Base-by-base conservation (phyloP, 2,888 invertebrate species). In the Cistogaster globosa region DNA sequence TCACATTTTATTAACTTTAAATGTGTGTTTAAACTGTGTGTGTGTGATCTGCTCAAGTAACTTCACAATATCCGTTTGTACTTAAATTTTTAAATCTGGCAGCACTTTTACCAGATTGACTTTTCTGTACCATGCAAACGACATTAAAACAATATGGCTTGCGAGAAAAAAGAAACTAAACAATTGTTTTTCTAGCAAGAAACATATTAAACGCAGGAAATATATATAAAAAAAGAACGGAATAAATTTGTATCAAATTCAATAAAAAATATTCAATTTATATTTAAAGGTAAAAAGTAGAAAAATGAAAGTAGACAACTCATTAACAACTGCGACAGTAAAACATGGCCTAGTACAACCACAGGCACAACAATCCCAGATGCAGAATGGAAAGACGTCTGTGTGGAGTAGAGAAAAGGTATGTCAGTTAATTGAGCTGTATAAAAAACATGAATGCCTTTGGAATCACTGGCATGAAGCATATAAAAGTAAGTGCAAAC, bases 71-170 rank as follows among this genome's bases (percentile, higher is more conserved):
- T 18, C 55, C 42, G 12, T 42, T 42, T 42, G 0, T 42, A 12
- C 42, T 12, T 42, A 11, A 7, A 8, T 42, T 57, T 26, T 16
- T 26, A 2, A 99, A 99, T 57, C 79, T 81, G 81, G 81, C 68
- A 81, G 62, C 62, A 8, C 51, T 16, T 42, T 32, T 72, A 9
- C 0, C 45, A 48, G 1, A 48, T 16, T 16, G 45, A 51, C n/a
- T 69, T 53, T 68, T 74, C 16, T 78, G 0, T 84, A 53, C 32
- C 84, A 81, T 81, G 84, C 78, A 55, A 85, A 38, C 71, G 45
- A 55, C 57, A 72, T 11, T 57, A 20, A 60, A 76, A 67, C 53
- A 71, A 75, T 62, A 74, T 84, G 74, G 67, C 77, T 62, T 85
- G 84, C 62, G 77, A 85, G 71, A 81, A 8, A 84, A 77, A 16